Percentiles rank a stretch among this genome's conserved stretches.
phyloP scores from a whole-genome alignment of 2,113 vertebrate genomes.

The Vireo altiloquus region DNA sequence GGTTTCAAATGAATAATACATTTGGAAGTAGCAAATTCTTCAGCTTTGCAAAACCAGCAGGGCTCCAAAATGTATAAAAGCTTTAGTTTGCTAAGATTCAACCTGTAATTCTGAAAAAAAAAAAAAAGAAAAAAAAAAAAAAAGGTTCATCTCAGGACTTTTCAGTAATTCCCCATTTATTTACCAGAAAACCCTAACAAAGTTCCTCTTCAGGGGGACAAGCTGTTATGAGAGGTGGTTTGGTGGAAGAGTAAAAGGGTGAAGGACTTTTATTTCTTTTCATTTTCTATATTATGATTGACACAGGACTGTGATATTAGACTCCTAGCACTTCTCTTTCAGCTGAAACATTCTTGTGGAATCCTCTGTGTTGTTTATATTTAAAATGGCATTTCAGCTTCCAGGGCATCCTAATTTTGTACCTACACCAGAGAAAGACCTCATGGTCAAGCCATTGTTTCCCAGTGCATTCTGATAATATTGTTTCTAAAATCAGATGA shows the following conservation, averaged over 20 bases:
- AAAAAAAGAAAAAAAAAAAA: background rate
- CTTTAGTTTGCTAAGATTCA: background rate
- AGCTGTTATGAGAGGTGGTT: background rate
- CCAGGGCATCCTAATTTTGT: background rate
- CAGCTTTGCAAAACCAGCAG: background rate
- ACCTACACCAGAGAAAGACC: background rate
- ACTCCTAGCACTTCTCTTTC: background rate
- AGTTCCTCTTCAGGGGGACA: background rate
- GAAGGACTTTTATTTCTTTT: background rate
- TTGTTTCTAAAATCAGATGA: constrained; percentile 8
- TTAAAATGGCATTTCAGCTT: background rate
- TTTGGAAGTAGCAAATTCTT: background rate
- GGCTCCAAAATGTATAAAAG: background rate
- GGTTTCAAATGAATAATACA: background rate
- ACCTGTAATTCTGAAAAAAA: background rate
- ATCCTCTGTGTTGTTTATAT: background rate
- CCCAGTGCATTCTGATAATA: background rate
- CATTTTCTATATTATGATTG: background rate
- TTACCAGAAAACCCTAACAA: background rate
- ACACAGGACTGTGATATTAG: background rate
- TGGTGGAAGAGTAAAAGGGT: background rate
- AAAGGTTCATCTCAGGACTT: background rate
- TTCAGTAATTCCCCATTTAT: background rate
- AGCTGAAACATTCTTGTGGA: background rate
- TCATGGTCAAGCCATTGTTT: background rate